A percentile compares a stretch with the other conserved stretches of the same genome.
These are phyloP conservation scores for Agrilus cyanescens DNA, from an alignment of 2,888 invertebrate genomes.

Conservation along the genomic window DNA sequence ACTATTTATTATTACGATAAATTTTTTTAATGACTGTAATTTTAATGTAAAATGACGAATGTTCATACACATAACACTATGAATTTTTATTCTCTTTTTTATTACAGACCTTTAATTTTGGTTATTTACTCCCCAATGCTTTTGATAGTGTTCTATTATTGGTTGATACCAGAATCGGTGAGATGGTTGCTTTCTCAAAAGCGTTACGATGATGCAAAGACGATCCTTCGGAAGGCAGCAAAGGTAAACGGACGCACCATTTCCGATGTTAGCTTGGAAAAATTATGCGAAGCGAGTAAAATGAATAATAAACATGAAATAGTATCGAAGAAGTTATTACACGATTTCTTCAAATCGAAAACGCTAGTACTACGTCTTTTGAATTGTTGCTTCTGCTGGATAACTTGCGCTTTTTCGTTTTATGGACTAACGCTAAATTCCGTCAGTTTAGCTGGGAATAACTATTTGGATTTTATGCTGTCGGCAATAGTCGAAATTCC, in stretches of 20 bases:
- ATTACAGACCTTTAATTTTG: conserved; percentile 20
- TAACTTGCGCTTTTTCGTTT: conserved; percentile 66
- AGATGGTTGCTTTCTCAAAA: conserved; percentile 61
- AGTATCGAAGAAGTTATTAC: conserved; percentile 19
- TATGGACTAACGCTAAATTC: conserved; percentile 72
- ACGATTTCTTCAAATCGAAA: conserved; percentile 41
- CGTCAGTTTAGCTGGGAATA: conserved; percentile 60
- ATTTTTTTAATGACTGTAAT: no score
- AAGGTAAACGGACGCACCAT: conserved; percentile 40
- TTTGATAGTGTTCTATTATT: conserved; percentile 52
- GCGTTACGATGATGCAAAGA: conserved; percentile 41
- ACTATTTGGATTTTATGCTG: conserved; percentile 64
- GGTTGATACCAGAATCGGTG: conserved; percentile 57
- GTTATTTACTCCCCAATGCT: conserved; percentile 54
- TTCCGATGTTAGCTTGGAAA: conserved; percentile 23
- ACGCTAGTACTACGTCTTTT: conserved; percentile 42
- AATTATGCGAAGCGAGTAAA: conserved; percentile 12
- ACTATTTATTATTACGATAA: no score
- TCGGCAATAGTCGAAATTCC: conserved; percentile 61
- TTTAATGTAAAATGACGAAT: no score
- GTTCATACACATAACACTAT: no score
- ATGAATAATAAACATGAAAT: conserved; percentile 11
- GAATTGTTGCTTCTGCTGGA: conserved; percentile 69
- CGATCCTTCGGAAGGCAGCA: conserved; percentile 48
- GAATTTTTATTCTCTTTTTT: not conserved